Evolutionary conservation across 1,140 invertebrate genomes (phyloP).

Genomic region (Micrasema minimum): DNA sequence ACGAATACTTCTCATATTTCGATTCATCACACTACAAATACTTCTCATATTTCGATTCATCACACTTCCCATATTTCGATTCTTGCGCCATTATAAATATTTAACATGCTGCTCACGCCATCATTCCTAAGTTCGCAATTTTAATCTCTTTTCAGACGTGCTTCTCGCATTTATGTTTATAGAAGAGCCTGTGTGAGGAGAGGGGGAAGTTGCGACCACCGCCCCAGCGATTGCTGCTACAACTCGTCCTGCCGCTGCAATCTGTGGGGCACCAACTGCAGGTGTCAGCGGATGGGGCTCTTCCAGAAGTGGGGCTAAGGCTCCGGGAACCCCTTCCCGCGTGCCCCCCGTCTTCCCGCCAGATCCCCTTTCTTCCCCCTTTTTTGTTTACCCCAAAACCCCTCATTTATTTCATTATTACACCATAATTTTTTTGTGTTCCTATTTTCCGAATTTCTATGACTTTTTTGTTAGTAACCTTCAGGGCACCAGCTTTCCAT

Average conservation of each 20-base stretch:
- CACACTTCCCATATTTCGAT: too few relatives aligned
- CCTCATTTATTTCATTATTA: not conserved
- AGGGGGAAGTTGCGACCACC: conserved; percentile 84
- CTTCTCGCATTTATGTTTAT: conserved; percentile 87
- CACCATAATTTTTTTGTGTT: not conserved
- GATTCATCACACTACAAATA: too few relatives aligned
- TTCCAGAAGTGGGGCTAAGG: conserved; percentile 89
- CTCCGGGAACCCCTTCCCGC: not conserved
- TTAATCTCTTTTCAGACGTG: conserved; percentile 77
- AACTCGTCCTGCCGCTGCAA: conserved; percentile 89
- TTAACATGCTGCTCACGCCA: not conserved
- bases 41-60: too few relatives aligned
- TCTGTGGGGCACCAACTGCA: conserved; percentile 90
- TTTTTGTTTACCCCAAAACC: not conserved
- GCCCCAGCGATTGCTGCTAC: conserved; percentile 87
- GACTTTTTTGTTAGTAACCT: too few relatives aligned
- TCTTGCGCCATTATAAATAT: too few relatives aligned
- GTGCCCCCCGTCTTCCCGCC: conserved; percentile 20
- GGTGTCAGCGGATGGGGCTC: conserved; percentile 87
- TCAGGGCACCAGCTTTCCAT: too few relatives aligned
- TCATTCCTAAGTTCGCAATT: conserved; percentile 37
- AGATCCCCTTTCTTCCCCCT: conserved; percentile 16
- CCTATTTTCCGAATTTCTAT: too few relatives aligned
- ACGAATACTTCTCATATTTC: too few relatives aligned
- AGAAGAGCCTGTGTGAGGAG: conserved; percentile 85